phyloP scores from a whole-genome alignment of 2,113 vertebrate genomes.

The Aptenodytes forsteri region DNA sequence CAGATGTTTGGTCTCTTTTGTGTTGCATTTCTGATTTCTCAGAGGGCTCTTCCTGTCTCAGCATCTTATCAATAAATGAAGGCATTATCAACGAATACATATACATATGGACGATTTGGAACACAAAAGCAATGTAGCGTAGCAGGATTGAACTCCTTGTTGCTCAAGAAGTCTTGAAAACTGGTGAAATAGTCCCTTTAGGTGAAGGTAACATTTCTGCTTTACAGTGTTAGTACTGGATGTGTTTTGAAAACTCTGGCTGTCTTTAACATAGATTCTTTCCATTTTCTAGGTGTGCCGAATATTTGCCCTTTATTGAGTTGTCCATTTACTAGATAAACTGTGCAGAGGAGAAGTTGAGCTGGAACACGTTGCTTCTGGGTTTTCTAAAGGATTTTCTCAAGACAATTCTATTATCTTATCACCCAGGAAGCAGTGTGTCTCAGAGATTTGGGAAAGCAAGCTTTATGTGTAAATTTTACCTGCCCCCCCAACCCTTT shows the following conservation, averaged over 20 bases:
- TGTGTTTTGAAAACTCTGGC: background rate
- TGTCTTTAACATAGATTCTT: background rate
- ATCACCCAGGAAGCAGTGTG: background rate
- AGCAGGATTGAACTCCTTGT: background rate
- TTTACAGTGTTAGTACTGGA: background rate
- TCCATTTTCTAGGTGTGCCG: background rate
- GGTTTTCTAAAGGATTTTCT: background rate
- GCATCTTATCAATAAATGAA: background rate
- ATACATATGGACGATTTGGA: background rate
- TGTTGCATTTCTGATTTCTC: background rate
- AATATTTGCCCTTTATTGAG: background rate
- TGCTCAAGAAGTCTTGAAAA: background rate
- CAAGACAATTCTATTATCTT: background rate
- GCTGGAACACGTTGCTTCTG: background rate
- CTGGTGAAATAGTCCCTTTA: background rate
- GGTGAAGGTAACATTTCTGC: background rate
- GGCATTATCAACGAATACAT: background rate
- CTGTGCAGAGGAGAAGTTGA: background rate
- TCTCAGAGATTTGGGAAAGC: background rate
- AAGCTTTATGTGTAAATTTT: background rate
- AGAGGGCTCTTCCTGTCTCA: background rate
- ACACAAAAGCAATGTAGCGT: background rate
- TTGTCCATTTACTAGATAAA: background rate
- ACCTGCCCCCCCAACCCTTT: background rate
- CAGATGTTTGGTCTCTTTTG: background rate